A percentile compares a stretch with the other conserved stretches of the same genome.
These are phyloP conservation scores for Falco concolor DNA, from an alignment of 2,797 vertebrate species.

Conservation along the genomic window DNA sequence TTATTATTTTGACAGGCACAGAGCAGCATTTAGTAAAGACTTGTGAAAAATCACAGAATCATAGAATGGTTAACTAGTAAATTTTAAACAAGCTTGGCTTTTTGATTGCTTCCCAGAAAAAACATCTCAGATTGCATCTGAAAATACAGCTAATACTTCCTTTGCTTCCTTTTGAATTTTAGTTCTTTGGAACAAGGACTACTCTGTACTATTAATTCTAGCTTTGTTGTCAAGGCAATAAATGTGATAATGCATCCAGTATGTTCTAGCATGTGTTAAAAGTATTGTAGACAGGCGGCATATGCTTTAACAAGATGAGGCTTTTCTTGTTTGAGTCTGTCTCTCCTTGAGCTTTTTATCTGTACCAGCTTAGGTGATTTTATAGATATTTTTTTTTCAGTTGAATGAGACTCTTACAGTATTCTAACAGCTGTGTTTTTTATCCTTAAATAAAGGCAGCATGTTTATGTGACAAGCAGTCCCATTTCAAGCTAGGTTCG, in stretches of 20 bases:
- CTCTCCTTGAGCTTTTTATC: conserved; percentile 31
- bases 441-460: background rate
- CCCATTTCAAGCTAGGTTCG: background rate
- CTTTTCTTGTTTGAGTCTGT: conserved; percentile 17
- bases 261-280: conserved; percentile 51
- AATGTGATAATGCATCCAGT: conserved; percentile 40
- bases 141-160: background rate
- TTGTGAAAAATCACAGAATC: background rate
- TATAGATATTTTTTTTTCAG: background rate
- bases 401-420: background rate
- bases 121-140: background rate
- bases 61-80: background rate
- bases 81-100: background rate
- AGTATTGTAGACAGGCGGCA: background rate
- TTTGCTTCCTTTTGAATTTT: background rate
- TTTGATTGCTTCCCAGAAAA: background rate
- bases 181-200: background rate
- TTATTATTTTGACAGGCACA: background rate
- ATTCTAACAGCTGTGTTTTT: background rate
- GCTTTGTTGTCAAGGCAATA: conserved; percentile 54
- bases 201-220: conserved; percentile 2
- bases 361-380: background rate
- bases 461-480: background rate
- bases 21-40: background rate
- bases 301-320: conserved; percentile 50